A percentile compares a stretch with the other conserved stretches of the same genome.
These are phyloP conservation scores for Saturnia pavonia DNA, from an alignment of 2,888 invertebrate genomes.

Conservation along the genomic window DNA sequence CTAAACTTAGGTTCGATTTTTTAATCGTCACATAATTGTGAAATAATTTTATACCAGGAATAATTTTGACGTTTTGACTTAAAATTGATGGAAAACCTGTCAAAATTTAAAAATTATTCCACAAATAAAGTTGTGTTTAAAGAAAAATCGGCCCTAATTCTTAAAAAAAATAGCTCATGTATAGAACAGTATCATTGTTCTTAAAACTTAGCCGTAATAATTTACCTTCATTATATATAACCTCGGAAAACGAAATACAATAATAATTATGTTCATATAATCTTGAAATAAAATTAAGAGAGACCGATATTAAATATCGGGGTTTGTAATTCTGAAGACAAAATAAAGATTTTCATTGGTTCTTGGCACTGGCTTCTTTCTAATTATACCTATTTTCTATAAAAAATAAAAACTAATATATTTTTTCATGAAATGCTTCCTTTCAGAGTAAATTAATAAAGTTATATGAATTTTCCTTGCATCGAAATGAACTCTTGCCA, in stretches of 20 bases:
- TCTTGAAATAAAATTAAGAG: not conserved
- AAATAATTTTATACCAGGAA: too few species aligned
- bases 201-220: too few species aligned
- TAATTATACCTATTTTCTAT: not conserved
- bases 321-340: not conserved
- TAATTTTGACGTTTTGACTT: too few species aligned
- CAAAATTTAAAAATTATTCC: too few species aligned
- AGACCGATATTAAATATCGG: not conserved
- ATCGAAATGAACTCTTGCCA: not conserved
- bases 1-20: too few species aligned
- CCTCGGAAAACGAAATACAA: not conserved
- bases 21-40: too few species aligned
- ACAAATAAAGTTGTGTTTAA: too few species aligned
- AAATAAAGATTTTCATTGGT: not conserved
- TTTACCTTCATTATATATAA: not conserved
- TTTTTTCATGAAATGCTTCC: not conserved
- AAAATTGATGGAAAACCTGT: too few species aligned
- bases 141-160: too few species aligned
- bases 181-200: too few species aligned
- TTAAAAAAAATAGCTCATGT: too few species aligned
- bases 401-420: not conserved
- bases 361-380: not conserved
- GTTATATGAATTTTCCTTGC: slow-evolving; percentile 3
- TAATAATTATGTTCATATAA: not conserved
- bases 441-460: slow-evolving; percentile 1